Evolutionary conservation across 2,888 invertebrate species (phyloP), one percentile per base, ranked within the genome.

Genomic region (Scotopteryx bipunctaria): DNA sequence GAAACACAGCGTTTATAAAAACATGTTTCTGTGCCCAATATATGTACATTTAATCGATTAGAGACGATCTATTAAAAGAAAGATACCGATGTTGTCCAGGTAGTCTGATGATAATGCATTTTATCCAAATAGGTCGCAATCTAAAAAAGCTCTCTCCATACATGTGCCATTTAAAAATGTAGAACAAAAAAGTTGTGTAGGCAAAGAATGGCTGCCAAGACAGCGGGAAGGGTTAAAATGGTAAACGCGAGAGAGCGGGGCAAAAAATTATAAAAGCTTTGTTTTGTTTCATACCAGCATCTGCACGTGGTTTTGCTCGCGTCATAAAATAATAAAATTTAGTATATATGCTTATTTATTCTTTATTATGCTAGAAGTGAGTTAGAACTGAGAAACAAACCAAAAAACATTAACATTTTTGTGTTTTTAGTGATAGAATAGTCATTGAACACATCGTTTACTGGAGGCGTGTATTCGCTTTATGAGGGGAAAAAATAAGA

Each of bases 161-260:
- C 87, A 89, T 89, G 87, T 88, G 90, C 90, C 88, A 90, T 90
- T 90, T 89, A 86, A 86, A 86, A 89, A 83, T 82, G 67, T 76
- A 69, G 65, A 63, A 81, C 81, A 86, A 86, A 89, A 89, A 87
- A 82, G 66, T 61, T 67, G 78, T 81, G 78, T 78, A 76, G 83
- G 84, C 83, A 83, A 85, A 86, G 86, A 87, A 87, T 81, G 80
- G 83, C 71, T 82, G 82, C 73, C 69, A 71, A 76, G 79, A 81
- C 76, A 76, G 68, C 76, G 81, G 73, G 82, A 88, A 90, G 90
- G 90, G 90, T 90, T 89, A 76, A 79, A 55, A 57, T 58, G 43
- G 56, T 55, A 46, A 41, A 77, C 76, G 76, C 76, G 78, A 83
- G 78, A 76, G 71, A 76, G 74, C 71, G 69, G 69, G 61, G 76